Evolutionary conservation across 2,113 vertebrate genomes (phyloP), one percentile per base, ranked within the genome.

Genomic region (Oryzias woworae): DNA sequence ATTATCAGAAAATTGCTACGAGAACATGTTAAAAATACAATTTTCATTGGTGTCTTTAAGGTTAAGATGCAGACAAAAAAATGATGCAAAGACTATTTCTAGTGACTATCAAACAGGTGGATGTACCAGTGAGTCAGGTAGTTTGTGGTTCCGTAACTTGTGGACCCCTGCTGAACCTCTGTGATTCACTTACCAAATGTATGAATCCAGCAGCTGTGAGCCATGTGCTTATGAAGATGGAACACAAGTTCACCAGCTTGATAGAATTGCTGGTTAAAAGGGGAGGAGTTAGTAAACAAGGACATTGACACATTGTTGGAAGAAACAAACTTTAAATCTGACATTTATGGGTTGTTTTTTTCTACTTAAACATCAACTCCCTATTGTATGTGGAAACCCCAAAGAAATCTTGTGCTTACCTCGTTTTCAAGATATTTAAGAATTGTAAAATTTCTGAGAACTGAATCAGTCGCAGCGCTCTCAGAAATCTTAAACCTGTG

Each of bases 171-270:
- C 46, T 45, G 22, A 41, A 0, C 59, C 28, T 62, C 49, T 54
- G 53, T 45, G 61, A 52, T 59, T 36, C 65, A 88, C 97, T 96
- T 80, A 99, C 97, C 96, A 99, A 91, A 93, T 99, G 97, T 92
- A 99, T 99, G 92, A 99, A 99, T 74, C 97, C 97, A 62, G 97
- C 97, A 78, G 96, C 97, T 80, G 97, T 99, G 77, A 99, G 94
- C 97, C 97, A 99, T 52, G 97, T 99, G 93, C 97, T 99, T 91
- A 99, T 99, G 92, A 99, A 99, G 93, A 99, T 99, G 82, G 97
- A 99, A 82, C 96, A 96, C 83, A 99, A 93, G 92, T 99, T 99
- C 91, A 99, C 97, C 86, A 99, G 93, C 94, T 99, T 99, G 92
- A 99, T 99, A 91, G 97, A 99, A 93, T 99, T 98, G 89, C 97